phyloP scores from a whole-genome alignment of 2,113 vertebrate genomes.

The Cololabis saira region DNA sequence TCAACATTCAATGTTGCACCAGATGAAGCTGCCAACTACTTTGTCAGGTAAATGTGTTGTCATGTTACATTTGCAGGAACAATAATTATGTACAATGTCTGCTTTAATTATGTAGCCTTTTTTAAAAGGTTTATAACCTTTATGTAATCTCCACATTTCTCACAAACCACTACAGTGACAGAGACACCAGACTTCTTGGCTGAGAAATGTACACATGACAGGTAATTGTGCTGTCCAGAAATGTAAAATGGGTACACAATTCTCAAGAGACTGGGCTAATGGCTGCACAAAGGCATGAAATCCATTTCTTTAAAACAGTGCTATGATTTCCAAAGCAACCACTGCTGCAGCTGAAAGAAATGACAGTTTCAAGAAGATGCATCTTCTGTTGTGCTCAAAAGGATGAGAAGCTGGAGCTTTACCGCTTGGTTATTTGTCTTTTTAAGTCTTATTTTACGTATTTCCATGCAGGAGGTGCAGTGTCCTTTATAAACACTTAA shows the following conservation, averaged over 20 bases:
- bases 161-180: no score
- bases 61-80: no score
- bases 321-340: slow-evolving; percentile 36
- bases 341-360: slow-evolving; percentile 33
- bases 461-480: background rate
- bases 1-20: no score
- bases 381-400: slow-evolving; percentile 5
- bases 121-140: no score
- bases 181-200: no score
- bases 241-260: background rate
- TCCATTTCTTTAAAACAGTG: slow-evolving; percentile 44
- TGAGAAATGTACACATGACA: no score
- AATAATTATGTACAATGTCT: no score
- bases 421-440: slow-evolving; percentile 8
- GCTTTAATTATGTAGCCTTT: no score
- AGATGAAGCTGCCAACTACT: no score
- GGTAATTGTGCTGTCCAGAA: background rate
- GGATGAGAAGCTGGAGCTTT: slow-evolving; percentile 3
- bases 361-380: slow-evolving; percentile 32
- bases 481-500: no score
- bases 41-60: no score
- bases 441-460: slow-evolving; percentile 3
- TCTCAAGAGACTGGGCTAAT: background rate
- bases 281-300: slow-evolving; percentile 22
- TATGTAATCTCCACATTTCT: no score